Base-by-base conservation (phyloP, 1,140 invertebrate species). In the Drosophila repletoides region DNA sequence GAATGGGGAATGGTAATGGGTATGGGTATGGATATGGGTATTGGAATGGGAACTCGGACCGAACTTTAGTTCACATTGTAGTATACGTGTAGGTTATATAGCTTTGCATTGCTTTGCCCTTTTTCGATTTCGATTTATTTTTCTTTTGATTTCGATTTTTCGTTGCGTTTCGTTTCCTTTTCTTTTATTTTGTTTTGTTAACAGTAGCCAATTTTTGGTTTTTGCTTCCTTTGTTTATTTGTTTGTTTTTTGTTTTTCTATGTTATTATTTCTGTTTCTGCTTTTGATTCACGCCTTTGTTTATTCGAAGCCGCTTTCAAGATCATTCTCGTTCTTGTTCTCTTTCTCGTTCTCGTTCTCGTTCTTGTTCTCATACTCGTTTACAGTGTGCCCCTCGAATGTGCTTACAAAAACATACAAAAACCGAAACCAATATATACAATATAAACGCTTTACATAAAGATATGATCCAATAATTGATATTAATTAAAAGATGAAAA, bases 371-470 rank as follows among this genome's bases (percentile, higher is more conserved):
- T n/a, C n/a, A n/a, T n/a, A n/a, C n/a, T n/a, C 46, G 33, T 33
- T 67, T 51, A 60, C 22, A 60, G 43, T 24, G 43, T 19, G 24
- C 56, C 67, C n/a, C 63, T 53, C 51, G 45, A 77, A 83, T 59
- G 73, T 77, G 79, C 49, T 59, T 60, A 65, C 48, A 45, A 73
- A 36, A 41, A 59, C 48, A 66, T 46, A 49, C 17, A 63, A 70
- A 56, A 59, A 33, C 45, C 46, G 21, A 14, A 53, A 51, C 38
- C 34, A 14, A 48, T 46, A 10, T 7, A 19, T 10, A 71, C 56
- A 72, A 61, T 60, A 22, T 38, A 81, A 79, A 76, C 58, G 60
- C 56, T 69, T 67, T 36, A 72, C 66, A 51, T 58, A 66, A 49
- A 38, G n/a, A 29, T 28, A 14, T 28, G 5, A 55, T 53, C 28